Evolutionary conservation across 2,113 vertebrate genomes (phyloP), one percentile per base, ranked within the genome.

Genomic region (crab-eating macaque (Macaca fascicularis)): DNA sequence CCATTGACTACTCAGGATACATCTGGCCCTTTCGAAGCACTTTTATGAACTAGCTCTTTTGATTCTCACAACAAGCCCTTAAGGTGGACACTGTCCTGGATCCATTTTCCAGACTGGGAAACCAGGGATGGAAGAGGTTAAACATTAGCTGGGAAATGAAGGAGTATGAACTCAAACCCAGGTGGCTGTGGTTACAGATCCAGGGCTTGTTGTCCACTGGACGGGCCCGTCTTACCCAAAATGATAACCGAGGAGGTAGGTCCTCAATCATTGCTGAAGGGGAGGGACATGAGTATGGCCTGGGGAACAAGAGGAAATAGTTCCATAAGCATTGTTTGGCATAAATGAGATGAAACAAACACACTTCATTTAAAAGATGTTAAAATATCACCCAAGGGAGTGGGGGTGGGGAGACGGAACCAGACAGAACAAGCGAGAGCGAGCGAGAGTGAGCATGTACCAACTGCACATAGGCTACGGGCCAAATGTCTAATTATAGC

Each of bases 401-500:
- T 45, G 30, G 78, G 32, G 9, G 16, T 35, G 30, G 27, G n/a
- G 10, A 35, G 64, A 61, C 6, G 5, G 32, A 5, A 0, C 23
- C 20, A 72, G 38, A 40, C 25, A 3, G 52, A 74, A 13, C 8
- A 32, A 80, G 14, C 35, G 4, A 59, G 25, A n/a, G 40, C 40
- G 6, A 6, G 12, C 11, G 2, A 59, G 27, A 12, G 30, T 43
- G 35, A 25, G 16, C 30, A 13, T 23, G 9, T 30, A 30, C 20
- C 84, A 83, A 11, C 30, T 90, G 67, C 52, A 83, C 86, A 55
- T 72, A 94, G 40, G 88, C 72, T 83, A 81, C 10, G 72, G 48
- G 91, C 81, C 86, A 91, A 86, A 88, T 35, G 32, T 94, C 97
- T 97, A 97, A 97, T 97, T 97, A 97, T 91, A 95, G 89, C 74